A percentile compares a stretch with the other conserved stretches of the same genome.
phyloP scores from a whole-genome alignment of 1,140 invertebrate species.

The Magallana gigas region DNA sequence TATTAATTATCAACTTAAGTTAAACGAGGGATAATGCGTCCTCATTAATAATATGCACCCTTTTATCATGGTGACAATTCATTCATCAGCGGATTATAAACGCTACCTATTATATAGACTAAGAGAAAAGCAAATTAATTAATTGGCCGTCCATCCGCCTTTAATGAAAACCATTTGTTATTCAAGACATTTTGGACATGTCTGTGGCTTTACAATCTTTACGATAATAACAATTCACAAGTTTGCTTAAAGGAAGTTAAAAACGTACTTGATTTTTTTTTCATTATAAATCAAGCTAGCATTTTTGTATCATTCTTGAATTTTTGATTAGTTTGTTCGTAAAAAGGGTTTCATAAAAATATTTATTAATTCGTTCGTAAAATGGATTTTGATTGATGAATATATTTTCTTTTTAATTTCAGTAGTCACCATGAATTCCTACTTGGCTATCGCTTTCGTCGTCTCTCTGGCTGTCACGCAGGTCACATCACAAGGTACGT shows the following conservation, averaged over 20 bases:
- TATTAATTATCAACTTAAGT: constrained; percentile 1
- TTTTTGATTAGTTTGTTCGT: too few relatives aligned
- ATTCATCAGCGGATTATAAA: not conserved
- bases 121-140: not conserved
- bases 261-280: too few relatives aligned
- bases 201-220: too few relatives aligned
- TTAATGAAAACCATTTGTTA: not conserved
- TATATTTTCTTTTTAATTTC: not conserved
- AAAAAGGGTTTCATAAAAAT: too few relatives aligned
- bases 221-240: too few relatives aligned
- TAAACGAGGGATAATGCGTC: not conserved
- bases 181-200: not conserved
- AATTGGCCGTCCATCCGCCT: not conserved
- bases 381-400: too few relatives aligned
- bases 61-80: not conserved
- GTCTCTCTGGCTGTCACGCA: constrained; percentile 2
- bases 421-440: constrained; percentile 18
- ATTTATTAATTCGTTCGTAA: too few relatives aligned
- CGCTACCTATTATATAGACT: not conserved
- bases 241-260: too few relatives aligned
- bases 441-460: constrained; percentile 1
- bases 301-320: too few relatives aligned
- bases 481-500: constrained; percentile 25
- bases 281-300: too few relatives aligned
- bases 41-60: not conserved